phyloP scores from a whole-genome alignment of 2,888 invertebrate genomes.

The Lapara coniferarum region DNA sequence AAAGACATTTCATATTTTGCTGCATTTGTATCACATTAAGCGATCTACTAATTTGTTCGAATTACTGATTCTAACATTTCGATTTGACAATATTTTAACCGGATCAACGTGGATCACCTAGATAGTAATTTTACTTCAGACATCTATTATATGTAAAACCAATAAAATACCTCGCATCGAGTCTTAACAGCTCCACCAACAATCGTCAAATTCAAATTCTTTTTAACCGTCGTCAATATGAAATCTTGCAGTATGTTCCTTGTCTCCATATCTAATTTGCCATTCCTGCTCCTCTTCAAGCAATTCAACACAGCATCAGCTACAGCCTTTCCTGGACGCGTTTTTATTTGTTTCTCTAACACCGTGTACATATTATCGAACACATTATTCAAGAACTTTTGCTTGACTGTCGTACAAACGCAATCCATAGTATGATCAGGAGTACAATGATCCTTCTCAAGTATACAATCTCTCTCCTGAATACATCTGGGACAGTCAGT shows the following conservation, averaged over 20 bases:
- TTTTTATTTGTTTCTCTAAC: slow-evolving; percentile 59
- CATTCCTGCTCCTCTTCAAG: slow-evolving; percentile 66
- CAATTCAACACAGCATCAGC: slow-evolving; percentile 61
- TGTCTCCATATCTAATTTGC: slow-evolving; percentile 64
- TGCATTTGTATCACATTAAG: too few relatives aligned
- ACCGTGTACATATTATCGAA: slow-evolving; percentile 76
- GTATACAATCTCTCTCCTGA: slow-evolving; percentile 56
- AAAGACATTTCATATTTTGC: too few relatives aligned
- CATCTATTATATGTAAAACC: too few relatives aligned
- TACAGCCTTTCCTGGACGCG: slow-evolving; percentile 59
- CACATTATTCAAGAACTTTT: slow-evolving; percentile 70
- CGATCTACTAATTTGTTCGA: too few relatives aligned
- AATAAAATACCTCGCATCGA: slow-evolving; percentile 66
- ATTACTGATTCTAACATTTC: too few relatives aligned
- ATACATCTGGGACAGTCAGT: slow-evolving; percentile 69
- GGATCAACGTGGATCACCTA: too few relatives aligned
- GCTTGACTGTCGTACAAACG: slow-evolving; percentile 65
- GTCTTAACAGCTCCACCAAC: slow-evolving; percentile 77
- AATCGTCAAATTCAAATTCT: slow-evolving; percentile 72
- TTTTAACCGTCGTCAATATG: slow-evolving; percentile 63
- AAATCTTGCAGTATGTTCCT: slow-evolving; percentile 65
- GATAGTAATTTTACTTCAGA: too few relatives aligned
- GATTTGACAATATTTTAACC: too few relatives aligned
- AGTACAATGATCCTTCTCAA: slow-evolving; percentile 52
- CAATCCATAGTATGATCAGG: slow-evolving; percentile 59